Evolutionary conservation across 1,140 invertebrate species (phyloP).

Genomic region (Adoxophyes honmai): DNA sequence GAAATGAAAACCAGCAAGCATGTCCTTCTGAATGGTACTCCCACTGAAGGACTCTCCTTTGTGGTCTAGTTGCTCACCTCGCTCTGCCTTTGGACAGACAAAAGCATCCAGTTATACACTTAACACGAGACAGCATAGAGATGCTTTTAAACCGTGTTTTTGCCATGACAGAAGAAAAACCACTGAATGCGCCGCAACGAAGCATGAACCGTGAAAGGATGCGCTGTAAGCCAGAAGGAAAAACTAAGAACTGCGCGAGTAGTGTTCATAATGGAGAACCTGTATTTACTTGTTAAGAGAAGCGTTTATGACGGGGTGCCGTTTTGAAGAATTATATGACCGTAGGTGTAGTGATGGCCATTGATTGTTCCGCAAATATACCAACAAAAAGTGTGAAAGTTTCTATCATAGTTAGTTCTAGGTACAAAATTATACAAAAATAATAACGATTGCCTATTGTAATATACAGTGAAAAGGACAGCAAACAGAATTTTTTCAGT

Average conservation of each 20-base stretch:
- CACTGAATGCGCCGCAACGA: conserved; percentile 45
- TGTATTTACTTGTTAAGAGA: no score
- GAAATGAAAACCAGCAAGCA: conserved; percentile 55
- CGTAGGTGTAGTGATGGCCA: no score
- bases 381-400: no score
- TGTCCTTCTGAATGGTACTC: conserved; percentile 52
- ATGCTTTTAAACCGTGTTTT: conserved; percentile 23
- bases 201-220: conserved; percentile 67
- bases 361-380: no score
- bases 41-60: conserved; percentile 64
- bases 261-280: not conserved
- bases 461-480: no score
- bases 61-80: conserved; percentile 62
- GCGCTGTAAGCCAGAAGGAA: conserved; percentile 22
- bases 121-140: conserved; percentile 26
- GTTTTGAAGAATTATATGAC: no score
- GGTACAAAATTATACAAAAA: no score
- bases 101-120: conserved; percentile 22
- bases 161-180: conserved; percentile 40
- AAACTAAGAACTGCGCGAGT: not conserved
- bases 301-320: not conserved
- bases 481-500: no score
- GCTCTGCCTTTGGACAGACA: conserved; percentile 24
- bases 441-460: no score
- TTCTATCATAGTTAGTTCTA: no score